Evolutionary conservation across 2,888 invertebrate genomes (phyloP).

Genomic region (Pyrrhosoma nymphula): DNA sequence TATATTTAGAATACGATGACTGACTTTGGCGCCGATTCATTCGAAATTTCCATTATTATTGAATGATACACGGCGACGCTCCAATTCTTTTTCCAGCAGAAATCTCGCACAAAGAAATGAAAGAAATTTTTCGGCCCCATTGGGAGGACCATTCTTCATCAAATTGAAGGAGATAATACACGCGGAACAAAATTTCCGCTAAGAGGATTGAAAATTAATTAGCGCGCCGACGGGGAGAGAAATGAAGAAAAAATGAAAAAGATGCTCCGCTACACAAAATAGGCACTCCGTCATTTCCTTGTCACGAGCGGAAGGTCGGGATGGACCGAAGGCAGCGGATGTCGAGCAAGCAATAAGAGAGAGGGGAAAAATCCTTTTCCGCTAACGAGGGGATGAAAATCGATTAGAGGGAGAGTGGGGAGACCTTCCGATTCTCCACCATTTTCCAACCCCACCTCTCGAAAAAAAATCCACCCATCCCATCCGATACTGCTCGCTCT

Average conservation of each 20-base stretch:
- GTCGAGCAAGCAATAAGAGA: neutral
- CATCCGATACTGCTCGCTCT: neutral
- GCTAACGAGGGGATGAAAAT: slow-evolving; percentile 23
- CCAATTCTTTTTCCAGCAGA: neutral
- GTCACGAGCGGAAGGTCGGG: neutral
- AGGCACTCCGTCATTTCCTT: neutral
- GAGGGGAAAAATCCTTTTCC: neutral
- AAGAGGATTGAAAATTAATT: slow-evolving; percentile 60
- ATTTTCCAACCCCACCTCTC: neutral
- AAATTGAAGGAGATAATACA: neutral
- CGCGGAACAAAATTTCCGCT: slow-evolving; percentile 42
- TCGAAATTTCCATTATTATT: neutral
- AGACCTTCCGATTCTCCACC: neutral
- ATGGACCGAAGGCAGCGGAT: neutral
- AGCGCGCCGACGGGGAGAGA: slow-evolving; percentile 11
- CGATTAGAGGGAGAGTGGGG: neutral
- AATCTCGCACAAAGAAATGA: neutral
- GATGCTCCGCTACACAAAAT: neutral
- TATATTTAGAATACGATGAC: too few relatives aligned
- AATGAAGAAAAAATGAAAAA: neutral
- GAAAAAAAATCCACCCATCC: too few relatives aligned
- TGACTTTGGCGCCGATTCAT: too few relatives aligned
- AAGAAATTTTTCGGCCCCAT: neutral
- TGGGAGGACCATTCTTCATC: neutral
- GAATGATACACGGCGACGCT: neutral